Evolutionary conservation across 2,797 vertebrate species (phyloP).

Genomic region (Lycodopsis pacificus): DNA sequence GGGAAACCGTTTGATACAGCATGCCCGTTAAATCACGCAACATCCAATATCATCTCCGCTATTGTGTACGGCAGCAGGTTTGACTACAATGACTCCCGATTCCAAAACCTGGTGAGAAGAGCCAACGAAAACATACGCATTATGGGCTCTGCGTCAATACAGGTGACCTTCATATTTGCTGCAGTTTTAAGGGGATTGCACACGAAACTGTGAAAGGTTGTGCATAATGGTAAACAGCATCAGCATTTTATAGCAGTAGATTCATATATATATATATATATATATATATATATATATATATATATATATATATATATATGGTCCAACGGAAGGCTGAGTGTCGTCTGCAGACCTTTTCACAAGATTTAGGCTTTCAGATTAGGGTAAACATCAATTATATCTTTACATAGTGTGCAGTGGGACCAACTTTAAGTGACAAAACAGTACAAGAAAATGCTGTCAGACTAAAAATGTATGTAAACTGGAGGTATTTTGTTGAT

Average conservation of each 20-base stretch:
- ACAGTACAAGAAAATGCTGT: background rate
- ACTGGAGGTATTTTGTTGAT: background rate
- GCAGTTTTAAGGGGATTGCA: background rate
- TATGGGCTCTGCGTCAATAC: slow-evolving; percentile 50
- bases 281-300: no score
- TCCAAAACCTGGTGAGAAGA: slow-evolving; percentile 63
- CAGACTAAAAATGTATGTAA: background rate
- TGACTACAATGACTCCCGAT: slow-evolving; percentile 75
- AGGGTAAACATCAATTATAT: background rate
- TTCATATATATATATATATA: no score
- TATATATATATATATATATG: no score
- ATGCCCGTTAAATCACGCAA: slow-evolving; percentile 58
- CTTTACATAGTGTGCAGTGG: background rate
- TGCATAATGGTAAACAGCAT: background rate
- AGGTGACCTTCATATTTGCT: slow-evolving; percentile 48
- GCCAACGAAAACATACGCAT: slow-evolving; percentile 46
- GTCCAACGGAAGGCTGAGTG: background rate
- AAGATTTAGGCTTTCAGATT: background rate
- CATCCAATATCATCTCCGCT: slow-evolving; percentile 80
- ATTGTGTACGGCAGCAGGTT: slow-evolving; percentile 82
- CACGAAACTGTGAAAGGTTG: background rate
- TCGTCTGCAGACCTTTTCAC: background rate
- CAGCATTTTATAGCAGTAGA: background rate
- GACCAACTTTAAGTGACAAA: background rate
- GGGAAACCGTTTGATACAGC: slow-evolving; percentile 62